These are phyloP conservation scores for Sinopyrophorus schimmeli DNA, from an alignment of 2,888 invertebrate species.

Conservation along the genomic window DNA sequence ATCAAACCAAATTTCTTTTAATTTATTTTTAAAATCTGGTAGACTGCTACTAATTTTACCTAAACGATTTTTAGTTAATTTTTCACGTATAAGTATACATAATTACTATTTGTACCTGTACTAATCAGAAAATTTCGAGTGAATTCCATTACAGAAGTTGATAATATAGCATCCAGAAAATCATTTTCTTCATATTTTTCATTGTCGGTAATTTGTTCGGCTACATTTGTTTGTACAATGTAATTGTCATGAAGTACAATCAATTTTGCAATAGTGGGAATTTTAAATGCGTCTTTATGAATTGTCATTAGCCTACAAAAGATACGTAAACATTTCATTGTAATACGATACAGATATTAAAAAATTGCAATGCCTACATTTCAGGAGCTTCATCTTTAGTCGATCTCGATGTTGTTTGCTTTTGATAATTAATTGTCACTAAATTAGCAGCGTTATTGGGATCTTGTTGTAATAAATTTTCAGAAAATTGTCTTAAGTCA, in stretches of 20 bases:
- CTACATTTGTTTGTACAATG: slow-evolving; percentile 70
- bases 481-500: slow-evolving; percentile 66
- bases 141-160: slow-evolving; percentile 74
- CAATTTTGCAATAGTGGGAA: slow-evolving; percentile 75
- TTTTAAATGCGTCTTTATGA: slow-evolving; percentile 64
- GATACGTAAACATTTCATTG: slow-evolving; percentile 3
- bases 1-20: slow-evolving; percentile 78
- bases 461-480: slow-evolving; percentile 72
- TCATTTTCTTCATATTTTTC: slow-evolving; percentile 78
- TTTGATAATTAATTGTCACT: slow-evolving; percentile 74
- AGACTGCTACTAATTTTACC: slow-evolving; percentile 67
- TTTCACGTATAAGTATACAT: background rate
- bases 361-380: slow-evolving; percentile 63
- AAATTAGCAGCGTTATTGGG: slow-evolving; percentile 72
- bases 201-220: slow-evolving; percentile 75
- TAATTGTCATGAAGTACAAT: slow-evolving; percentile 83
- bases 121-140: slow-evolving; percentile 67
- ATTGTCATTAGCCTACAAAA: slow-evolving; percentile 68
- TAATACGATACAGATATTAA: background rate
- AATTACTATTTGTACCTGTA: slow-evolving; percentile 58
- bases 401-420: slow-evolving; percentile 71
- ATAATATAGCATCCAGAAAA: slow-evolving; percentile 76
- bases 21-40: slow-evolving; percentile 70
- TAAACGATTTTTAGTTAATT: slow-evolving; percentile 42
- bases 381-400: slow-evolving; percentile 71